These are phyloP conservation scores for Chloroclystis v-ata DNA, from an alignment of 2,888 invertebrate genomes.

Conservation along the genomic window DNA sequence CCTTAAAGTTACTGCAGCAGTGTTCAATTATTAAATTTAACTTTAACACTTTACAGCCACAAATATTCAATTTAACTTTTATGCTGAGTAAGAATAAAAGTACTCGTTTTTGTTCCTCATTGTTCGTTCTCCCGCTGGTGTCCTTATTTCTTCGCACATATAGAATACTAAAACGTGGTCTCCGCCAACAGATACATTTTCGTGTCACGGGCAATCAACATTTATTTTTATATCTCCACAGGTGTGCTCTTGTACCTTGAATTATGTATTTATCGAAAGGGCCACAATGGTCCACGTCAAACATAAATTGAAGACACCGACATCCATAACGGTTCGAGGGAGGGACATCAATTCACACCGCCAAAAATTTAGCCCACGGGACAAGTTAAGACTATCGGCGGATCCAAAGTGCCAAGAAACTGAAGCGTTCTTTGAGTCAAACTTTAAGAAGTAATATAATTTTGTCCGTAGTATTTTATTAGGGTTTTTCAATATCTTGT, in stretches of 20 bases:
- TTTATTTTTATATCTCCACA: slow-evolving; percentile 8
- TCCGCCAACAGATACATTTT: too few species aligned
- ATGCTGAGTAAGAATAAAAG: too few species aligned
- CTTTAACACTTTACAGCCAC: too few species aligned
- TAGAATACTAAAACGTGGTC: too few species aligned
- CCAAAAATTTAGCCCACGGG: slow-evolving; percentile 37
- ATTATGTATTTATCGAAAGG: slow-evolving; percentile 29
- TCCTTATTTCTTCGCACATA: too few species aligned
- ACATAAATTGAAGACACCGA: slow-evolving; percentile 39
- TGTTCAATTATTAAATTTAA: slow-evolving; percentile 33
- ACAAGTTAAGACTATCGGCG: slow-evolving; percentile 32
- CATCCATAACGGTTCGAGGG: slow-evolving; percentile 32
- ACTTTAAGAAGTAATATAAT: too few species aligned
- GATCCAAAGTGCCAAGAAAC: slow-evolving; percentile 3
- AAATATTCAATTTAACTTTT: too few species aligned
- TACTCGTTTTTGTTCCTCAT: too few species aligned
- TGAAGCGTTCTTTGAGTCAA: not conserved
- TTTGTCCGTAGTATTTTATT: not conserved
- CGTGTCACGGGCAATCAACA: not conserved
- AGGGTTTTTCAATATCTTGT: slow-evolving; percentile 7
- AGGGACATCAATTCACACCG: slow-evolving; percentile 34
- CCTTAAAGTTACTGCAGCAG: slow-evolving; percentile 35
- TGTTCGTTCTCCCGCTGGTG: too few species aligned
- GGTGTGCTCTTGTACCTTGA: slow-evolving; percentile 22
- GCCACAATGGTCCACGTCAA: slow-evolving; percentile 28